These are phyloP conservation scores for Tipula vernalis DNA, from an alignment of 2,888 invertebrate species.

Conservation along the genomic window DNA sequence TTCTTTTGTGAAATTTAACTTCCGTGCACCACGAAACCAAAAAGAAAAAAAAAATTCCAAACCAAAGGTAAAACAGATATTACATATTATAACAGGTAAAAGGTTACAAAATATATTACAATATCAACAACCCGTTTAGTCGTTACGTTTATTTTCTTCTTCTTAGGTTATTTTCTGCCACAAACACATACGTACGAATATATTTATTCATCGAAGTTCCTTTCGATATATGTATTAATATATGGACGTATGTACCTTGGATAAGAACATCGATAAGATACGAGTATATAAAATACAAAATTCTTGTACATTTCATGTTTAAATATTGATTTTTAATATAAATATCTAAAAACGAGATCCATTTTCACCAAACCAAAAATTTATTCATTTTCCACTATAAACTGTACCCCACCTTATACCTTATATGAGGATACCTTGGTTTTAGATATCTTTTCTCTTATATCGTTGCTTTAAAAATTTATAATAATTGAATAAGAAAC, in stretches of 20 bases:
- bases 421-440: neutral
- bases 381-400: neutral
- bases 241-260: neutral
- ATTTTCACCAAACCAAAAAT: neutral
- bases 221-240: neutral
- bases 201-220: neutral
- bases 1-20: neutral
- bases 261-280: neutral
- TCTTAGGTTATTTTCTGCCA: neutral
- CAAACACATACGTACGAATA: neutral
- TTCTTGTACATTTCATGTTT: neutral
- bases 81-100: neutral
- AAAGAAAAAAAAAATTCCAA: neutral
- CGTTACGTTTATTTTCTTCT: neutral
- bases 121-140: neutral
- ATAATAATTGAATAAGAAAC: constrained; percentile 4
- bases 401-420: neutral
- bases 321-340: constrained; percentile 4
- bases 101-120: neutral
- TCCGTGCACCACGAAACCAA: neutral
- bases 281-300: neutral
- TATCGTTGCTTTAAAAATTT: neutral
- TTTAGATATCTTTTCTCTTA: neutral
- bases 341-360: neutral
- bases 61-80: neutral